A percentile compares a stretch with the other conserved stretches of the same genome.
These are phyloP conservation scores for Phymorhynchus buccinoides DNA, from an alignment of 1,140 invertebrate genomes.

Conservation along the genomic window DNA sequence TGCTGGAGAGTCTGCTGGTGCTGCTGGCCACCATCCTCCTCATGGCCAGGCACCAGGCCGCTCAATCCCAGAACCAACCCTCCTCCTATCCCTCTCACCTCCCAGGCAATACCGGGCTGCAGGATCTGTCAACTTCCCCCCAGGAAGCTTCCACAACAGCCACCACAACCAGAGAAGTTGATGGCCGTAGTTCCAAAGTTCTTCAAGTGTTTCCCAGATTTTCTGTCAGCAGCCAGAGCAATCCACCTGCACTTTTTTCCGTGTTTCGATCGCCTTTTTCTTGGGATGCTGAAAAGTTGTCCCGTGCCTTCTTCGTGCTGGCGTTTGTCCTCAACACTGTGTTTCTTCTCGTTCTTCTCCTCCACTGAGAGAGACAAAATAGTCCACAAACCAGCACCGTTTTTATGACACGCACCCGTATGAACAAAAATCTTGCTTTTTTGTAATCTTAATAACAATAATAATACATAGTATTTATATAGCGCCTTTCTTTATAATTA, in stretches of 20 bases:
- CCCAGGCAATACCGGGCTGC: too few relatives aligned
- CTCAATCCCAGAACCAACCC: not conserved
- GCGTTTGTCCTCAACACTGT: not conserved
- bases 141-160: not conserved
- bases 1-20: conserved; percentile 16
- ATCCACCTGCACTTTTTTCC: not conserved
- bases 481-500: too few relatives aligned
- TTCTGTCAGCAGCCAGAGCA: not conserved
- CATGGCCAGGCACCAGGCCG: not conserved
- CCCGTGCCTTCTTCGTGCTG: not conserved
- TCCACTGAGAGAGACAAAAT: too few relatives aligned
- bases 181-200: not conserved
- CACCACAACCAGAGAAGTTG: not conserved
- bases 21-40: conserved; percentile 30
- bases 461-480: too few relatives aligned
- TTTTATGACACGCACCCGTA: too few relatives aligned
- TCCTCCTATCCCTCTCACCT: not conserved
- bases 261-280: too few relatives aligned
- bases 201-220: not conserved
- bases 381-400: too few relatives aligned
- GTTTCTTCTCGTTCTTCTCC: not conserved
- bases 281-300: not conserved
- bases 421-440: too few relatives aligned
- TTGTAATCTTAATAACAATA: too few relatives aligned
- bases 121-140: not conserved